Base-by-base conservation (phyloP, 2,113 vertebrate species). In the Eptesicus fuscus region DNA sequence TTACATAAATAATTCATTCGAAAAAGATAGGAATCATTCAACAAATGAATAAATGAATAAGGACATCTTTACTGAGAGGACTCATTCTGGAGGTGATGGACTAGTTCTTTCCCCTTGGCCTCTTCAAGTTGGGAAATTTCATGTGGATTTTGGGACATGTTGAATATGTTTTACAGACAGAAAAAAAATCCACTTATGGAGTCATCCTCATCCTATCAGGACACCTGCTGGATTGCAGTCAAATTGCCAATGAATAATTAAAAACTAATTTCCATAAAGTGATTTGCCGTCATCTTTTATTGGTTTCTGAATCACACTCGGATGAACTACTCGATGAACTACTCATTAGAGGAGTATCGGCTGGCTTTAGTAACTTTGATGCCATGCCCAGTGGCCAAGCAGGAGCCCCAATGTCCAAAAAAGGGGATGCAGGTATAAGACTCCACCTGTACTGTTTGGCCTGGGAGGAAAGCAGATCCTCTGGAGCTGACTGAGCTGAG, bases 181-280 rank as follows among this genome's bases (percentile, higher is more conserved):
- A 37, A 67, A 37, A 71, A 78, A 30, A 51, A 71, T 37, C 32
- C 53, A 92, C 67, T 96, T 94, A 96, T 89, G 95, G 96, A 71
- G 93, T 91, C 76, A 88, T 84, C 47, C 23, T 97, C 69, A 63
- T 93, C 85, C 80, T 84, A 92, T 96, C 76, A 88, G 83, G 83
- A 85, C 93, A 96, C 94, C 76, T 97, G 85, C 93, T 71, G 47
- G 65, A 12, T 90, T 77, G 67, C 86, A 95, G 80, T 90, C 93
- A 97, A 86, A 94, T 5, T 93, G 92, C 91, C 85, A 17, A 18
- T 67, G 92, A 95, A 93, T 92, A 97, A 96, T 97, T 98, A 97
- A 98, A 93, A 95, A 65, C 22, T 93, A 79, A 95, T 98, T 96
- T 98, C 88, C 95, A 98, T 94, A 25, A 94, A 73, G 32, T 23